A percentile compares a stretch with the other conserved stretches of the same genome.
phyloP scores from a whole-genome alignment of 2,113 vertebrate genomes.

The Grus americana region DNA sequence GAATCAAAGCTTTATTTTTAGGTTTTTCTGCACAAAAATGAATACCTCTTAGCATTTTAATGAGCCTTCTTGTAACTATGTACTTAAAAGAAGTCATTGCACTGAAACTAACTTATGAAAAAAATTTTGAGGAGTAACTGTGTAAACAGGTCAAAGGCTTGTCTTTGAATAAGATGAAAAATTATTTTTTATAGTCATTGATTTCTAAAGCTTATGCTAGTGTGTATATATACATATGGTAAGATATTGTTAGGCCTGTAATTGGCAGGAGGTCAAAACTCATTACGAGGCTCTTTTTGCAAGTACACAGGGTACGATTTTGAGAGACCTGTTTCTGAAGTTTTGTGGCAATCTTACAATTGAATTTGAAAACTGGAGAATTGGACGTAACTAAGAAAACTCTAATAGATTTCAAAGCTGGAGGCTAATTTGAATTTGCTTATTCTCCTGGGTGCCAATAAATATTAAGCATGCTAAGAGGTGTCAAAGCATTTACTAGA shows the following conservation, averaged over 20 bases:
- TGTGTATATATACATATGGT: constrained; percentile 1
- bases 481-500: background rate
- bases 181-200: constrained; percentile 52
- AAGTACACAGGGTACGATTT: background rate
- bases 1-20: constrained; percentile 69
- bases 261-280: background rate
- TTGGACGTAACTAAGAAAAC: background rate
- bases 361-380: background rate
- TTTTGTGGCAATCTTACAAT: background rate
- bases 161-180: constrained; percentile 2
- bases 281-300: background rate
- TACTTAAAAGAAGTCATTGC: constrained; percentile 70
- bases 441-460: constrained; percentile 29
- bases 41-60: constrained; percentile 79
- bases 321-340: background rate
- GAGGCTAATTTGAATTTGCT: background rate
- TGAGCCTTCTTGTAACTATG: constrained; percentile 75
- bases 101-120: constrained; percentile 75
- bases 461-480: background rate
- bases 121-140: constrained; percentile 53
- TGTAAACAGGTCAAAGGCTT: constrained; percentile 37
- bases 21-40: constrained; percentile 70
- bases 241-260: background rate
- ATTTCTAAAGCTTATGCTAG: constrained; percentile 57
- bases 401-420: background rate